Base-by-base conservation (phyloP, 1,140 invertebrate genomes). In the Chironomus tepperi region DNA sequence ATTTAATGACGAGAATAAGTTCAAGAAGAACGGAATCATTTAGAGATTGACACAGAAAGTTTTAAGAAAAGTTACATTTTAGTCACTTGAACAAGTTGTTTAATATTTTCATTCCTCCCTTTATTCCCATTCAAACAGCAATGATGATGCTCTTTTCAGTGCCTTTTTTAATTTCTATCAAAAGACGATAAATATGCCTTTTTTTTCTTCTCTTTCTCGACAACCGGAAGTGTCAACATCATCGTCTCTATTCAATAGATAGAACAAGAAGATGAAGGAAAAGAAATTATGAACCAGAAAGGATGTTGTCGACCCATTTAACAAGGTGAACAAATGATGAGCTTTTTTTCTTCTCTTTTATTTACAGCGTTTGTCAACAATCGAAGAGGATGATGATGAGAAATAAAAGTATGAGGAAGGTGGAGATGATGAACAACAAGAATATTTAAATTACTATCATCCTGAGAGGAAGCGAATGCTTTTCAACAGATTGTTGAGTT, bases 301-400 rank as follows among this genome's bases (percentile, higher is more conserved):
- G 47, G 47, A 57, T 57, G 47, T 57, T 57, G 47, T 57, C 47
- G 47, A 57, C 47, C 47, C 47, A 57, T 57, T 57, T 57, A 57
- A 57, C 47, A 57, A 57, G 47, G 47, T 57, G 47, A 57, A 57
- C 8, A 57, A 57, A 57, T 57, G 47, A 57, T 57, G 47, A 57
- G n/a, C 47, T 57, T 57, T 57, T 57, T 57, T 57, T 15, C 24
- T 2, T 34, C 24, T 34, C 24, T 15, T 57, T 12, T n/a, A 57
- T 15, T 57, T 57, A n/a, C 47, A n/a, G 47, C 12, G 5, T 57
- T 57, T n/a, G 12, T n/a, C 47, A n/a, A 15, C 47, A 15, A 57
- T 12, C 12, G 43, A 15, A 7, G 47, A 57, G 7, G 47, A 57
- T 15, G 10, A n/a, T 5, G 15, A 57, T n/a, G 15, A 34, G 24